Evolutionary conservation across 23 tunicate genomes (phyloP), one percentile per base, ranked within the genome.

Genomic region (Styela clava): DNA sequence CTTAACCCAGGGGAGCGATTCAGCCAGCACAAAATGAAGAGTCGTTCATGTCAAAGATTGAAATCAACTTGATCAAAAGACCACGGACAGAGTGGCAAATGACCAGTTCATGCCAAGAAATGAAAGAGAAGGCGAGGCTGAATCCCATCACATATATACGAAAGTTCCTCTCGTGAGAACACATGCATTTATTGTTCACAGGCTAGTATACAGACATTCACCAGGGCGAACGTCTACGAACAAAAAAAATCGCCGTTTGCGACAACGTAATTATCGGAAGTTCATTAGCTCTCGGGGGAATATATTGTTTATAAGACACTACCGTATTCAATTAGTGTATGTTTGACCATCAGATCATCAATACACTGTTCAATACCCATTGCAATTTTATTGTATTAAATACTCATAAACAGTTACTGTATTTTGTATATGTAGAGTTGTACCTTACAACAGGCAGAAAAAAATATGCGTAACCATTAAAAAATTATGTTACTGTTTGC

Each of bases 1-100:
- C 37, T 44, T 76, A 27, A 36, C 68, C 62, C 81, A 76, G 37
- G 52, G 30, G 18, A 76, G 24, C 32, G 81, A 76, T 24, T 76
- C 81, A 19, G 37, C 65, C 12, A 44, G 31, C 23, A 21, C 65
- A 27, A 76, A 76, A 31, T 76, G 81, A 76, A 25, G 81, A 24
- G 24, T 12, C 0, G 56, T 16, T 16, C 78, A 65, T 16, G 56
- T 5, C 56, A 5, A 12, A 44, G 56, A 44, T 12, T 44, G 12
- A 12, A 44, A 44, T 5, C 7, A 44, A 5, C 12, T 12, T 44
- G 7, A 12, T 44, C 56, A 44, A 44, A 44, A 12, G 56, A 12
- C 56, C 56, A 5, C 56, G 56, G 9, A 7, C 56, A 44, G 7
- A 44, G 12, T 12, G 56, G 56, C 56, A 12, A 44, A 12, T 44